phyloP scores from a whole-genome alignment of 2,888 invertebrate genomes.

The Agriopis leucophaearia region DNA sequence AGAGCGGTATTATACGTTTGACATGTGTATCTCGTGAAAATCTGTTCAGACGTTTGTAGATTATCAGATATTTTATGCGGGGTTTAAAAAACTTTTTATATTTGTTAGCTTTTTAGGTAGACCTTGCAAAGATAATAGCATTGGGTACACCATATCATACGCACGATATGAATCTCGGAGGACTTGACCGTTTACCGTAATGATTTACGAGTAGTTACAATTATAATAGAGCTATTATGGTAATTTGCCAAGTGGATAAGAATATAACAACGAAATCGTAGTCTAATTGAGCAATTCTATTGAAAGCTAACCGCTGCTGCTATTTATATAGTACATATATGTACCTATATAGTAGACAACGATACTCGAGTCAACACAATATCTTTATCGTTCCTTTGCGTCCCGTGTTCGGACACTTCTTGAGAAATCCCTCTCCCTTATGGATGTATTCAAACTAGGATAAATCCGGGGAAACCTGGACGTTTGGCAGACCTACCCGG shows the following conservation, averaged over 20 bases:
- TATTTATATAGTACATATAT: background rate
- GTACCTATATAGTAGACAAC: background rate
- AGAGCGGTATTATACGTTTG: too few species aligned
- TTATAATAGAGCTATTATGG: conserved; percentile 28
- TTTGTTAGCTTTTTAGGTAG: too few species aligned
- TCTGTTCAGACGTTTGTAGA: too few species aligned
- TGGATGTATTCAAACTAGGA: too few species aligned
- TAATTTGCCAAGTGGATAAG: conserved; percentile 36
- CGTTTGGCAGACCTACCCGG: too few species aligned
- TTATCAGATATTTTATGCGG: too few species aligned
- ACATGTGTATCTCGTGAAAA: too few species aligned
- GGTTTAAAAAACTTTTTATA: too few species aligned
- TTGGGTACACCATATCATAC: background rate
- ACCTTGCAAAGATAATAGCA: too few species aligned
- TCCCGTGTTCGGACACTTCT: too few species aligned
- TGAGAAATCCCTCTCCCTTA: too few species aligned
- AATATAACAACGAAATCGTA: conserved; percentile 32
- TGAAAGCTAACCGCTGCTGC: conserved; percentile 11
- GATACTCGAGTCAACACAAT: background rate
- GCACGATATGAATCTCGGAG: background rate
- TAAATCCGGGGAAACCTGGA: too few species aligned
- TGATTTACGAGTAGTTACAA: conserved; percentile 11
- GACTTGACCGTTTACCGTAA: conserved; percentile 22
- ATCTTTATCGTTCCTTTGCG: background rate
- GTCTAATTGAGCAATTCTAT: conserved; percentile 31